Conservation (phyloP, 1,140 invertebrate species). For the Subanguina moxae region DNA sequence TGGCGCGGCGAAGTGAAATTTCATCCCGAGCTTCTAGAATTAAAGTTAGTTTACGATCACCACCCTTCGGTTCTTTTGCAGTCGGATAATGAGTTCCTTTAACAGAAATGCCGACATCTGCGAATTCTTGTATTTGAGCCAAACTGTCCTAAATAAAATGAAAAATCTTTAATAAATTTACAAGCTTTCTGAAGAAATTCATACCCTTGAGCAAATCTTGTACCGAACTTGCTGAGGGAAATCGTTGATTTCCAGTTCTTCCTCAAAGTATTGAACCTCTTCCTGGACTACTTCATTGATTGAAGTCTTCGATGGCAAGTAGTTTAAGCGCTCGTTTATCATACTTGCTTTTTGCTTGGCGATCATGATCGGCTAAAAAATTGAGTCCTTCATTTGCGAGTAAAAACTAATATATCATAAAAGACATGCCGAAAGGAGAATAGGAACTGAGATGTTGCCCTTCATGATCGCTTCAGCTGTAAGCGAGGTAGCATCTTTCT, state of each 20-base stretch:
- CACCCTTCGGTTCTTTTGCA: constrained; percentile 76
- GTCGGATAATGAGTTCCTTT: constrained; percentile 87
- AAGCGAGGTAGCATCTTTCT: constrained; percentile 82
- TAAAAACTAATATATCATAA: neutral
- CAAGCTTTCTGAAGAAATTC: neutral
- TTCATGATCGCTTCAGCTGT: constrained; percentile 80
- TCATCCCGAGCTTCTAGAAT: constrained; percentile 98
- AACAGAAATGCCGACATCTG: constrained; percentile 95
- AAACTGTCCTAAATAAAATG: constrained; percentile 75
- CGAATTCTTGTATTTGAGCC: constrained; percentile 96
- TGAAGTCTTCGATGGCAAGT: constrained; percentile 73
- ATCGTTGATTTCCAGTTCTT: constrained; percentile 98
- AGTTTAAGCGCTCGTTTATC: constrained; percentile 92
- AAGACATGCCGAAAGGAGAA: constrained; percentile 29
- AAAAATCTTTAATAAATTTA: constrained; percentile 17
- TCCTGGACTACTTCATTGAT: constrained; percentile 67
- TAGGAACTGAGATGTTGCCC: constrained; percentile 42
- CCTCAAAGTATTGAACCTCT: constrained; percentile 80
- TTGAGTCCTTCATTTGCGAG: neutral
- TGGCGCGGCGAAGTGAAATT: constrained; percentile 91
- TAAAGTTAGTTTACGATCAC: constrained; percentile 91
- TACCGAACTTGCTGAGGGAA: constrained; percentile 97
- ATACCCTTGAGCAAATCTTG: constrained; percentile 90
- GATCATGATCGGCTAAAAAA: constrained; percentile 47
- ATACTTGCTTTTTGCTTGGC: constrained; percentile 75